These are phyloP conservation scores for Cephus pygmeus DNA, from an alignment of 2,888 invertebrate genomes.

Conservation along the genomic window DNA sequence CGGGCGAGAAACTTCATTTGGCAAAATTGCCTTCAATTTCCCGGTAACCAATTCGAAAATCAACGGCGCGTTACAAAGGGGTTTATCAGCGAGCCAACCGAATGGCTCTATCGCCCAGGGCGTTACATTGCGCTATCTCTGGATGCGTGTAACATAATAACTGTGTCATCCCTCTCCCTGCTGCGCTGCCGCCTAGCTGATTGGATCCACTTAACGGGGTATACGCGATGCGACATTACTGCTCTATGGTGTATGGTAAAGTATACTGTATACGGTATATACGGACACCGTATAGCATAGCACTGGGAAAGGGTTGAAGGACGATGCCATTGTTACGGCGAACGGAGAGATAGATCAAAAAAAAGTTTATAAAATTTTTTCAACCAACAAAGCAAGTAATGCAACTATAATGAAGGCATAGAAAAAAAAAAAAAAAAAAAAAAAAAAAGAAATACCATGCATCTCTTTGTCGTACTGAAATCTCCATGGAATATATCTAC, in stretches of 20 bases:
- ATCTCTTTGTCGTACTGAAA: not conserved
- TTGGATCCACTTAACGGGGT: constrained; percentile 65
- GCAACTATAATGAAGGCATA: not conserved
- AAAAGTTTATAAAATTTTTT: not conserved
- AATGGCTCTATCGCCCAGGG: constrained; percentile 51
- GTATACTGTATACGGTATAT: constrained; percentile 31
- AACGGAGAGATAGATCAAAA: not conserved
- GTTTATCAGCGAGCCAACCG: constrained; percentile 48
- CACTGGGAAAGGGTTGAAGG: not conserved
- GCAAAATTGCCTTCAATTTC: constrained; percentile 48
- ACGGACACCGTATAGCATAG: not conserved
- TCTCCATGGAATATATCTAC: not conserved
- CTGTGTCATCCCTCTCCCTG: constrained; percentile 49
- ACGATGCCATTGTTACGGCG: not conserved
- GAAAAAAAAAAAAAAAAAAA: not conserved
- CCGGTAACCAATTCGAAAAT: constrained; percentile 54
- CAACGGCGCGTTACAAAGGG: constrained; percentile 58
- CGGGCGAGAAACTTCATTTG: constrained; percentile 55
- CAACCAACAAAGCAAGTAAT: not conserved
- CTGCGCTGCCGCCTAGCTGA: constrained; percentile 59
- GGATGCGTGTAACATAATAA: constrained; percentile 56
- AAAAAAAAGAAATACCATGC: not conserved
- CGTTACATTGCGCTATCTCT: constrained; percentile 55
- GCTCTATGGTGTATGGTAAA: constrained; percentile 62
- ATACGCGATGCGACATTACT: constrained; percentile 61